Base-by-base conservation (phyloP, 1,140 invertebrate genomes). In the Bacillus rossius region DNA sequence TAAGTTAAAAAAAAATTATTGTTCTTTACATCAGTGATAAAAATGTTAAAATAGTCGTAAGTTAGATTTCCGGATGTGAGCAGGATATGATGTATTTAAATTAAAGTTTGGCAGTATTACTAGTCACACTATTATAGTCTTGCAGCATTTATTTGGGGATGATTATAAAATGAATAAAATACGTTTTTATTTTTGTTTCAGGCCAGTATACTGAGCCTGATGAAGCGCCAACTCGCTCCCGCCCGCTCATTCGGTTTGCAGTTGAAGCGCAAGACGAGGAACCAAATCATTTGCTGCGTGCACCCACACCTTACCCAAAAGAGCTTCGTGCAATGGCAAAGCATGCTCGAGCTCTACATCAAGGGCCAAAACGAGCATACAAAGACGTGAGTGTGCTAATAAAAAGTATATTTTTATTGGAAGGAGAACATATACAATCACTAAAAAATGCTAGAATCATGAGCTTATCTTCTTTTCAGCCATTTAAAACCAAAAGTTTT, bases 261-360 rank as follows among this genome's bases (percentile, higher is more conserved):
- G 79, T 81, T 66, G 80, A 83, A 69, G 75, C 79, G 51, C 75
- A 82, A 56, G 71, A 76, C n/a, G 81, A 83, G 68, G 68, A 76
- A 54, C 75, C 69, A 66, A 79, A 77, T 55, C 81, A 81, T 65
- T 73, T 94, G 52, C 81, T 87, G 64, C 79, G 92, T 65, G 88
- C 89, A 57, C 92, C 92, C 25, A 96, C 92, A 60, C 94, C 94
- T 25, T 94, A 95, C 73, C 91, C 93, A 45, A 96, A 96, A 80
- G 93, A 96, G 75, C 80, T 96, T 63, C 83, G 87, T 67, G 89
- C 85, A 62, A 83, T 92, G 69, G 88, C 89, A 20, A 88, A 89
- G 71, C 89, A 91, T 76, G 85, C 86, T 25, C 69, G 73, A 42
- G 75, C 73, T 65, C 65, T 77, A 69, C 73, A 76, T 53, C 72